phyloP scores from a whole-genome alignment of 2,888 invertebrate genomes.

The Pediacus dermestoides region DNA sequence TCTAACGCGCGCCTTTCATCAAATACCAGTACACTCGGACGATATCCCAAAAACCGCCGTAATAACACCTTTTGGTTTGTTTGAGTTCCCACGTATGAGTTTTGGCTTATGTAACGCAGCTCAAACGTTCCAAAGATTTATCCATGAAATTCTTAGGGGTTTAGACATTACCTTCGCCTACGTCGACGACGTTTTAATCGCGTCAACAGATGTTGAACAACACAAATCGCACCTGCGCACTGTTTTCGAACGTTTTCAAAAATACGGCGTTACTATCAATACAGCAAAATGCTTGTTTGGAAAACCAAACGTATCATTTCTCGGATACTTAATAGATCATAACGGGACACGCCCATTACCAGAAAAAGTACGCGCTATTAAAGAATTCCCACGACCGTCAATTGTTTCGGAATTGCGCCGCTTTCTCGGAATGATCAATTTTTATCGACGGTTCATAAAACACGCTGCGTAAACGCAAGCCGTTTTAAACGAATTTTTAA shows the following conservation, averaged over 20 bases:
- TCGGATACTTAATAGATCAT: conserved; percentile 28
- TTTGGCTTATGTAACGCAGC: conserved; percentile 46
- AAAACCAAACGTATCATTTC: conserved; percentile 22
- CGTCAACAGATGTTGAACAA: conserved; percentile 22
- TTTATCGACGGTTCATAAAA: conserved; percentile 21
- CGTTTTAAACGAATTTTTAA: conserved; percentile 10
- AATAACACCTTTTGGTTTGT: conserved; percentile 29
- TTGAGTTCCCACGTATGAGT: conserved; percentile 36
- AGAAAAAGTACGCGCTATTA: conserved; percentile 36
- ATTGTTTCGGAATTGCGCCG: conserved; percentile 13
- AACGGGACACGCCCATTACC: conserved; percentile 36
- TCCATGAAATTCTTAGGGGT: conserved; percentile 31
- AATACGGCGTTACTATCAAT: conserved; percentile 33
- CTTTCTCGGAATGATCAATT: conserved; percentile 24
- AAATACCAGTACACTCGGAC: conserved; percentile 21
- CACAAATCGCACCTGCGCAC: conserved; percentile 24
- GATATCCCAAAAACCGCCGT: conserved; percentile 33
- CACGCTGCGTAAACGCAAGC: conserved; percentile 15
- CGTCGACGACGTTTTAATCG: conserved; percentile 34
- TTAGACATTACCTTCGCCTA: conserved; percentile 10
- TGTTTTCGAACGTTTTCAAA: conserved; percentile 25
- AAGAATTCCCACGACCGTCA: conserved; percentile 22
- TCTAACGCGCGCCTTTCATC: conserved; percentile 23
- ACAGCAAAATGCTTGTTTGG: conserved; percentile 36
- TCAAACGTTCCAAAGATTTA: conserved; percentile 44